Evolutionary conservation across 2,113 vertebrate species (phyloP).

Genomic region (Corythoichthys intestinalis): DNA sequence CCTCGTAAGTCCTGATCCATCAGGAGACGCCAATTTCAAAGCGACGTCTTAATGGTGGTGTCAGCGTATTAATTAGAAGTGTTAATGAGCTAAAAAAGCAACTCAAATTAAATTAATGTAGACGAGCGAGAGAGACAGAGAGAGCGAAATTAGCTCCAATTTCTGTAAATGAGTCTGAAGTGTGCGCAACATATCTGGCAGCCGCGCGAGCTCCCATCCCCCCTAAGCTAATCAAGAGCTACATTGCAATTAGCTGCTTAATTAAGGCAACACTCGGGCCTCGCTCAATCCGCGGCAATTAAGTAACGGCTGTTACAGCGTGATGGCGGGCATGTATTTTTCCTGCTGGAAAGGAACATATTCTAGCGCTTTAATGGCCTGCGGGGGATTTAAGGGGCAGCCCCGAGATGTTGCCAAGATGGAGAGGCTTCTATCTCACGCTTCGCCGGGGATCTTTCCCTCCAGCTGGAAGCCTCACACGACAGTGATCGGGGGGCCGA

Average conservation of each 20-base stretch:
- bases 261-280: constrained; percentile 89
- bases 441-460: constrained; percentile 66
- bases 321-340: constrained; percentile 75
- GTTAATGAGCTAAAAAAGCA: constrained; percentile 99
- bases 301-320: constrained; percentile 82
- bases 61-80: constrained; percentile 99
- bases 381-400: constrained; percentile 62
- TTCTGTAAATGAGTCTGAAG: constrained; percentile 99
- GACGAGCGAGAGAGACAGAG: constrained; percentile 83
- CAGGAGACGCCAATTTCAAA: constrained; percentile 99
- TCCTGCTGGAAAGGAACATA: constrained; percentile 64
- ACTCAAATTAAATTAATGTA: constrained; percentile 99
- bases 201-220: constrained; percentile 94
- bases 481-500: constrained; percentile 51
- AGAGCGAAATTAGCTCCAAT: constrained; percentile 99
- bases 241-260: constrained; percentile 99
- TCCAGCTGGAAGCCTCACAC: constrained; percentile 76
- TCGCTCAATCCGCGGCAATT: constrained; percentile 78
- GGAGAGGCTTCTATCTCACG: constrained; percentile 69
- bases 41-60: constrained; percentile 99
- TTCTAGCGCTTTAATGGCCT: constrained; percentile 72
- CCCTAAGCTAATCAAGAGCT: constrained; percentile 99
- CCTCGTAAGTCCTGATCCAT: constrained; percentile 98
- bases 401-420: constrained; percentile 71
- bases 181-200: constrained; percentile 99